Base-by-base conservation (phyloP, 2,888 invertebrate genomes). In the Pristionchus arcanus region DNA sequence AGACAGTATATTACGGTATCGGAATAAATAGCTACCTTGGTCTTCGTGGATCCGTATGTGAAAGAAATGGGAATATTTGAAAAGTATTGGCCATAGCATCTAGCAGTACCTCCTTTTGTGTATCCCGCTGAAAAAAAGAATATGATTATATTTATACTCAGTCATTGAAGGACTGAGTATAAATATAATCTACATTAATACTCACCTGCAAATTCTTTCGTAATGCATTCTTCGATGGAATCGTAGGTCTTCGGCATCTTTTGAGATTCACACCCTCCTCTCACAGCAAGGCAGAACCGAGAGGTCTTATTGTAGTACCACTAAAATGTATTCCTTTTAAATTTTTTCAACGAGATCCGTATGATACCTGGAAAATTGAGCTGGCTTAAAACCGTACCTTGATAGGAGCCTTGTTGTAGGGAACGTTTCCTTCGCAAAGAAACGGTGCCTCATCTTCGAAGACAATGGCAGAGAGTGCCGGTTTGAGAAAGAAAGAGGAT, bases 241-340 rank as follows among this genome's bases (percentile, higher is more conserved):
- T 87, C 68, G 28, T 87, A 34, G 3, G 25, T n/a, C 13, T 7
- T 28, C 42, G 42, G 42, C 42, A 87, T 49, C 66, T 37, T 13
- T 16, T 87, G 87, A 2, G 68, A 49, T 68, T 87, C 28, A 21
- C 87, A 87, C n/a, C 87, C 87, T 21, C 28, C 42, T 37, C 87
- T n/a, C 13, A 87, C 68, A 16, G 87, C 66, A 2, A 49, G 42
- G 31, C 87, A 87, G 66, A 68, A 42, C 3, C 42, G 42, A 42
- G 68, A 28, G 15, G 87, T 68, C 19, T 25, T 68, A 49, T 87
- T 87, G 87, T 42, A 87, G 68, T 68, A 87, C 66, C 66, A 87
- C 87, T 87, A 34, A 16, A 59, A 34, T 15, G 2, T 16, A 84
- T 16, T n/a, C 3, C 15, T 19, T 19, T 68, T 59, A 59, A 0